A percentile compares a stretch with the other conserved stretches of the same genome.
Evolutionary conservation across 2,113 vertebrate genomes (phyloP).

Genomic region (Seriola dumerili): DNA sequence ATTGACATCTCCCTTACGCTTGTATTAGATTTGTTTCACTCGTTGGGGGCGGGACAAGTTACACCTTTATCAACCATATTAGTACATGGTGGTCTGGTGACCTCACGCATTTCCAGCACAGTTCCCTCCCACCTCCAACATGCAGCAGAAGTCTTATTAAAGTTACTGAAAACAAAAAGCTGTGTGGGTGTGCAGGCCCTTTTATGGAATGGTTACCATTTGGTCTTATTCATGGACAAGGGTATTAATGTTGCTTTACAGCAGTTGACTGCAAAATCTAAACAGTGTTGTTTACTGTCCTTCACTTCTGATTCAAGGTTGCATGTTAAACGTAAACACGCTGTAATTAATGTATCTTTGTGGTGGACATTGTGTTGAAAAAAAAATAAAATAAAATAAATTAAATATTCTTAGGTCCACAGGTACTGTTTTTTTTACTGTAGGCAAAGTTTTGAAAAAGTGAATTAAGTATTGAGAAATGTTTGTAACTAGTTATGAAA

Average conservation of each 20-base stretch:
- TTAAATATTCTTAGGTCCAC: slow-evolving; percentile 6
- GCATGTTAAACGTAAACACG: neutral
- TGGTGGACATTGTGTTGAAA: slow-evolving; percentile 5
- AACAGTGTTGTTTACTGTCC: neutral
- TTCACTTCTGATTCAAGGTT: neutral
- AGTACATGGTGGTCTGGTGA: neutral
- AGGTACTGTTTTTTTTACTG: slow-evolving; percentile 51
- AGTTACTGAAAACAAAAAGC: neutral
- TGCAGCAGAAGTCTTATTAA: neutral
- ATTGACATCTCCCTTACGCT: neutral
- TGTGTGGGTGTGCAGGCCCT: neutral
- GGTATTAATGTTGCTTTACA: neutral
- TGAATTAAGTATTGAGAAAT: slow-evolving; percentile 71
- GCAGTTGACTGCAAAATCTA: neutral
- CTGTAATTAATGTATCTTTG: slow-evolving; percentile 12
- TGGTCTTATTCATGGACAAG: neutral
- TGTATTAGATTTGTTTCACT: slow-evolving; percentile 17
- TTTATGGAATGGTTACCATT: neutral
- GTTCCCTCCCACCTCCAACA: neutral
- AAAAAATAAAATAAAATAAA: neutral
- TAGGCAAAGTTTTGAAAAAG: slow-evolving; percentile 42
- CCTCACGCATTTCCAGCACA: neutral
- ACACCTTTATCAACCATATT: neutral
- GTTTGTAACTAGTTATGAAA: slow-evolving; percentile 58
- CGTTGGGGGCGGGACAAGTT: neutral